Evolutionary conservation across 2,113 vertebrate genomes (phyloP).

Genomic region (Pelmatolapia mariae): DNA sequence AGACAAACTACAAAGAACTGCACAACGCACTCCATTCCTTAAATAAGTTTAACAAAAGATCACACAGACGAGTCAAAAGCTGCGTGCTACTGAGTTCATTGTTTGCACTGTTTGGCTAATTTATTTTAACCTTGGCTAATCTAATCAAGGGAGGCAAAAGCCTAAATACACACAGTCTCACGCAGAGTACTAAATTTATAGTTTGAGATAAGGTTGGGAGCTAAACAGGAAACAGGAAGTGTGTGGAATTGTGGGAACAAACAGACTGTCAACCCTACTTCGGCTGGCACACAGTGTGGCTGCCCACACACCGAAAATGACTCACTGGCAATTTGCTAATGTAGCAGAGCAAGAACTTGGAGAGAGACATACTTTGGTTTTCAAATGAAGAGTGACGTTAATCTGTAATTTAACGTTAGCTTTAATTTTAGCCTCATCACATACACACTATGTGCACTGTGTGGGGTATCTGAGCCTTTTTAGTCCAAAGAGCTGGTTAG

Average conservation of each 20-base stretch:
- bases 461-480: neutral
- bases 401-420: neutral
- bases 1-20: neutral
- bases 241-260: slow-evolving; percentile 29
- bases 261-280: neutral
- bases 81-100: neutral
- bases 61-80: neutral
- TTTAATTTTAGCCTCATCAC: neutral
- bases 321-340: neutral
- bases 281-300: neutral
- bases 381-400: neutral
- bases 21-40: neutral
- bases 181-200: slow-evolving; percentile 8
- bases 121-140: slow-evolving; percentile 1
- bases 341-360: neutral
- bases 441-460: neutral
- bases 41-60: neutral
- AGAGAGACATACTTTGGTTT: neutral
- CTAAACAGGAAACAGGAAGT: slow-evolving; percentile 60
- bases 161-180: neutral
- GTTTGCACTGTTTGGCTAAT: neutral
- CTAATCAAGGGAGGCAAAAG: neutral
- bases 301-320: neutral
- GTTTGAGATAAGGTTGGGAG: slow-evolving; percentile 25
- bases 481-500: neutral